Base-by-base conservation (phyloP, 1,140 invertebrate genomes). In the Drosophila lini region DNA sequence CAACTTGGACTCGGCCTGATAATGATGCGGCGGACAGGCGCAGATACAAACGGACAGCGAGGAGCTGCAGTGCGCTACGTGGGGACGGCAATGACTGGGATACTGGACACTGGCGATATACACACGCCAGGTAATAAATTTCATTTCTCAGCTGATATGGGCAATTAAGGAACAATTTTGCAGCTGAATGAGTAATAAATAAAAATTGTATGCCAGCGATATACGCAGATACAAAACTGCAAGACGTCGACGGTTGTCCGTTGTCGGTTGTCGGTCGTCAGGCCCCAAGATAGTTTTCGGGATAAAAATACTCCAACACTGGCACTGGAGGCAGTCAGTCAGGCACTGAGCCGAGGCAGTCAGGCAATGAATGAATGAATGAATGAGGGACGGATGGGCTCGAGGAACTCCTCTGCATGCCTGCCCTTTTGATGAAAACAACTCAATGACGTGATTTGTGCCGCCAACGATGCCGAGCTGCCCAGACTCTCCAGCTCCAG, bases 151-250 rank as follows among this genome's bases (percentile, higher is more conserved):
- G 84, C 84, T 91, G 89, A 91, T 91, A 91, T 91, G 89, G 89
- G 89, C 89, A 91, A 91, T 91, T 91, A 91, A 91, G 89, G 89
- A 91, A 91, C 89, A 91, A 91, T 91, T 91, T 91, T 91, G 89
- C 89, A 91, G 89, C 81, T 91, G 89, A 91, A 91, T 91, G 89
- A 91, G 90, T 91, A 91, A 91, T 91, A 91, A 91, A 91, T 91
- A 91, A 86, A 86, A 86, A 86, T 86, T 86, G 83, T 90, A 91
- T 91, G 83, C 88, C 79, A 80, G 62, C 82, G 82, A 83, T 58
- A 71, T 82, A 91, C 78, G 80, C 86, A 90, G 86, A 90, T 90
- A 90, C 82, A 85, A 86, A 90, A 81, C 79, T 90, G 81, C 82
- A 80, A 90, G 81, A 86, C 69, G 69, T 73, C 69, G 69, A 71